A percentile compares a stretch with the other conserved stretches of the same genome.
These are phyloP conservation scores for Barbus barbus DNA, from an alignment of 2,113 vertebrate species.

Conservation along the genomic window DNA sequence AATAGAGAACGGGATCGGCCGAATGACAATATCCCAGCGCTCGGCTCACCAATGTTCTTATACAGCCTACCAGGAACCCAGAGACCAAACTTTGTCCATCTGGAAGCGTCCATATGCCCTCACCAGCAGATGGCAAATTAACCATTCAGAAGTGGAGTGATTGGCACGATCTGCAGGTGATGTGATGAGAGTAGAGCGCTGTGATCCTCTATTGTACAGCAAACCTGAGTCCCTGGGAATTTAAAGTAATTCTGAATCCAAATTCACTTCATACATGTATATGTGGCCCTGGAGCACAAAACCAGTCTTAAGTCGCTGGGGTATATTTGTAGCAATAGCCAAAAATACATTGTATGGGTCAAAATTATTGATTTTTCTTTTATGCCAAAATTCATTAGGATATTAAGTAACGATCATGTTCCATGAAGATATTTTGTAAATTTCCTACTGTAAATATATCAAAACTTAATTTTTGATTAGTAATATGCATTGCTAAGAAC, in stretches of 20 bases:
- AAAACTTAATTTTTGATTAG: no score
- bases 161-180: not conserved
- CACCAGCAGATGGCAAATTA: slow-evolving; percentile 44
- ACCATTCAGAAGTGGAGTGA: not conserved
- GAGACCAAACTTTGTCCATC: slow-evolving; percentile 48
- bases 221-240: no score
- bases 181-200: not conserved
- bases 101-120: not conserved
- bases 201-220: not conserved
- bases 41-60: slow-evolving; percentile 60
- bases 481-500: no score
- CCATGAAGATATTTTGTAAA: no score
- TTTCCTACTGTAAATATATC: no score
- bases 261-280: not conserved
- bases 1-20: slow-evolving; percentile 65
- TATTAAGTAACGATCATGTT: no score
- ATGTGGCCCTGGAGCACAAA: no score
- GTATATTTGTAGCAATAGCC: no score
- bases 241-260: not conserved
- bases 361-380: no score
- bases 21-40: slow-evolving; percentile 66
- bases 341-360: no score
- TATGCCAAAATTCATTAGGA: no score
- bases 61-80: slow-evolving; percentile 54
- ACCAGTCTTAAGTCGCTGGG: no score